Conservation (phyloP, 2,113 vertebrate species). For the Triplophysa tibetana region DNA sequence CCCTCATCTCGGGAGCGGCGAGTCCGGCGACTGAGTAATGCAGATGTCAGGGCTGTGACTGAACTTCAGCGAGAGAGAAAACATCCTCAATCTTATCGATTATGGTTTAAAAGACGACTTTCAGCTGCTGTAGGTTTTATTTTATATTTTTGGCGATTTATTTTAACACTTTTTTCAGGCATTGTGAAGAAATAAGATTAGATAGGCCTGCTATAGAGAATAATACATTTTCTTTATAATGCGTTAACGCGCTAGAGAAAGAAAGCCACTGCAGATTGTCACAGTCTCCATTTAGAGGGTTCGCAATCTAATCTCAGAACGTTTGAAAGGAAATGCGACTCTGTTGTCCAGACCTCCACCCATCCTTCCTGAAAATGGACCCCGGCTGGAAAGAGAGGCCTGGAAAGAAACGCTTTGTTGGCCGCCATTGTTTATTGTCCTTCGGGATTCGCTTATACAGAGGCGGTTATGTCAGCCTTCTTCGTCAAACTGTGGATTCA, state of each 20-base stretch:
- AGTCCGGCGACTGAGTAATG: background rate
- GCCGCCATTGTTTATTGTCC: conserved; percentile 69
- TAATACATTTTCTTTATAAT: background rate
- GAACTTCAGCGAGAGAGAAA: conserved; percentile 31
- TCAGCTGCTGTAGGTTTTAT: background rate
- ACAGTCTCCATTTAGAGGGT: conserved; percentile 1
- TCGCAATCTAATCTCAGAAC: conserved; percentile 32
- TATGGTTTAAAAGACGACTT: conserved; percentile 10
- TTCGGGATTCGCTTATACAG: conserved; percentile 47
- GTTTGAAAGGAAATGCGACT: conserved; percentile 48
- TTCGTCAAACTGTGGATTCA: background rate
- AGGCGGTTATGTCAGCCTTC: conserved; percentile 6
- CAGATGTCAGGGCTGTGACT: background rate
- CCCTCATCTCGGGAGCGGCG: conserved; percentile 27
- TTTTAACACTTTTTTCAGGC: background rate
- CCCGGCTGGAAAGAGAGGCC: conserved; percentile 34
- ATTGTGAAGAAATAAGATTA: background rate
- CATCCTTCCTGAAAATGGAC: conserved; percentile 68
- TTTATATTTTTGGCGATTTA: background rate
- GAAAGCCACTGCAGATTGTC: conserved; percentile 1
- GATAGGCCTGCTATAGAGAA: background rate
- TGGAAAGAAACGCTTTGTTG: conserved; percentile 46
- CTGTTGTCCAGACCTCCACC: conserved; percentile 54
- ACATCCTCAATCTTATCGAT: conserved; percentile 22
- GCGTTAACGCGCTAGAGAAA: background rate